These are phyloP conservation scores for Drosophila suzukii DNA, from an alignment of 1,140 invertebrate genomes.

Conservation along the genomic window DNA sequence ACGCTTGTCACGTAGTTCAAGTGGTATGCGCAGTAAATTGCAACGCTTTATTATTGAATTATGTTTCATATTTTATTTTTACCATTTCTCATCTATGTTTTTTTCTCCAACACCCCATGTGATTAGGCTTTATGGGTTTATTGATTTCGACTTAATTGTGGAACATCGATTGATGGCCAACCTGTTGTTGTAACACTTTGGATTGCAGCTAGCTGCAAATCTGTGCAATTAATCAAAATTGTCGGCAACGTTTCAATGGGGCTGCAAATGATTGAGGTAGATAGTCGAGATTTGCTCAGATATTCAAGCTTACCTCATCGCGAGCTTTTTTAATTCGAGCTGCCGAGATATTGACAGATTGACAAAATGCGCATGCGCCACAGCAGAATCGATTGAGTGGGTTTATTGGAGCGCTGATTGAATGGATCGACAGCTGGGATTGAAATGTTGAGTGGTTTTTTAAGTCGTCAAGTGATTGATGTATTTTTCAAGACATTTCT, in stretches of 20 bases:
- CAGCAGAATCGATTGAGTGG: constrained; percentile 44
- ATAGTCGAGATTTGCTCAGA: constrained; percentile 33
- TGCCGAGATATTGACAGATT: constrained; percentile 53
- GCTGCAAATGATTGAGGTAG: constrained; percentile 28
- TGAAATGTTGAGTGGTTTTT: constrained; percentile 43
- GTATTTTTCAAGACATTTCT: background rate
- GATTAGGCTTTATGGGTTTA: constrained; percentile 41
- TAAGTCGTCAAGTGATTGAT: constrained; percentile 16
- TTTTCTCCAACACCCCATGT: constrained; percentile 26
- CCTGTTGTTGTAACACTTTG: constrained; percentile 43
- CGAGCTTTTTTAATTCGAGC: constrained; percentile 43
- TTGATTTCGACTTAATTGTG: constrained; percentile 55
- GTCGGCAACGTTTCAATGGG: constrained; percentile 25
- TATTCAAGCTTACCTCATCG: constrained; percentile 52
- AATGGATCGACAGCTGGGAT: constrained; percentile 26
- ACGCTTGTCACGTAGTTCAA: constrained; percentile 66
- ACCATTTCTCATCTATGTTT: constrained; percentile 3
- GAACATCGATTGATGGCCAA: constrained; percentile 15
- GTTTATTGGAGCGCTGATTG: constrained; percentile 39
- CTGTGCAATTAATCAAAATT: constrained; percentile 57
- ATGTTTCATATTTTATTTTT: constrained; percentile 50
- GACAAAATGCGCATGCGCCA: constrained; percentile 53
- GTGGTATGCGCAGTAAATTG: constrained; percentile 43
- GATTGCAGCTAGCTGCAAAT: constrained; percentile 34
- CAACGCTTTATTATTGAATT: constrained; percentile 60